phyloP scores from a whole-genome alignment of 2,888 invertebrate genomes.

The Drosophila hamatofila region DNA sequence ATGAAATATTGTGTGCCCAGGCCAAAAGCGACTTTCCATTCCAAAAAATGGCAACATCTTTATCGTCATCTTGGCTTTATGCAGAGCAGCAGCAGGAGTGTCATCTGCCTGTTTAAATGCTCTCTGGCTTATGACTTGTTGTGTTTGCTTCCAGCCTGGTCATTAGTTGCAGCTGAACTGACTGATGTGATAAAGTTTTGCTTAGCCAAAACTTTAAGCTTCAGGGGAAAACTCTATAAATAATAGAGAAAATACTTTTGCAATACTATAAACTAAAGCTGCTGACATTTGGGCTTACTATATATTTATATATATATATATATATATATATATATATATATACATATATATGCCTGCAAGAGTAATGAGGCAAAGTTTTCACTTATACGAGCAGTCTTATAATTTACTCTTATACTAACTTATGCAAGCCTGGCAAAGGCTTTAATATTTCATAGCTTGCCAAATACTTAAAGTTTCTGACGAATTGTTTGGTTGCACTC shows the following conservation, averaged over 20 bases:
- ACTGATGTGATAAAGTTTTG: background rate
- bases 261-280: background rate
- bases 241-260: background rate
- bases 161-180: background rate
- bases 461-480: conserved; percentile 2
- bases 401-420: conserved; percentile 5
- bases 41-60: conserved; percentile 42
- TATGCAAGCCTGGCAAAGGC: background rate
- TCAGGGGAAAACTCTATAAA: too few species aligned
- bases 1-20: conserved; percentile 62
- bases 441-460: background rate
- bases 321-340: too few species aligned
- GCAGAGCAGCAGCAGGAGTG: background rate
- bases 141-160: conserved; percentile 8
- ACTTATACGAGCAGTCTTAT: background rate
- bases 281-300: background rate
- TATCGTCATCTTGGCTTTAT: conserved; percentile 43
- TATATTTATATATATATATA: too few species aligned
- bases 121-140: conserved; percentile 14
- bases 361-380: background rate
- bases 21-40: background rate
- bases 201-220: too few species aligned
- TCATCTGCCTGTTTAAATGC: conserved; percentile 24
- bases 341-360: background rate
- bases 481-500: conserved; percentile 25